Percentiles rank a stretch among this genome's conserved stretches.
Evolutionary conservation across 2,888 invertebrate species (phyloP).

Genomic region (Habrosyne pyritoides): DNA sequence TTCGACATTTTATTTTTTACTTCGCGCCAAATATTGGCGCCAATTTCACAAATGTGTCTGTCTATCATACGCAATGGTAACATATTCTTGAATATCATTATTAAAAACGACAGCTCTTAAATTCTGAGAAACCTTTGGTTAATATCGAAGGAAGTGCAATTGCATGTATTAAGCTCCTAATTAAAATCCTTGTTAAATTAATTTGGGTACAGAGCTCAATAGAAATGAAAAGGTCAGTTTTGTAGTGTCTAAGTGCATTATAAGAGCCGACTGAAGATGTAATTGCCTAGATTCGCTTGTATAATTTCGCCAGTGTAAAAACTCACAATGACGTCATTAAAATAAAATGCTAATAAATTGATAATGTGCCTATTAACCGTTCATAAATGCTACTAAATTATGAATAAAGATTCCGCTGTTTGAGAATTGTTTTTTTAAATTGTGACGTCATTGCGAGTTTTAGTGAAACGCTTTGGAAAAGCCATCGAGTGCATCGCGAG

Average conservation of each 20-base stretch:
- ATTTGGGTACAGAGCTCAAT: slow-evolving; percentile 48
- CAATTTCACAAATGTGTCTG: too few relatives aligned
- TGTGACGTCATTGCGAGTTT: slow-evolving; percentile 51
- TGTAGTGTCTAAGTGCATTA: slow-evolving; percentile 62
- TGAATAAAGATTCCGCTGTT: slow-evolving; percentile 13
- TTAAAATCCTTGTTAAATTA: slow-evolving; percentile 3
- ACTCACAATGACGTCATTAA: slow-evolving; percentile 52
- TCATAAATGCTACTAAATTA: slow-evolving; percentile 17
- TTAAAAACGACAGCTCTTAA: too few relatives aligned
- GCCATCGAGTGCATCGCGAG: slow-evolving; percentile 70
- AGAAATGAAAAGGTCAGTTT: slow-evolving; percentile 46
- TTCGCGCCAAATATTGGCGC: too few relatives aligned
- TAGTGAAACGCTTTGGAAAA: slow-evolving; percentile 53
- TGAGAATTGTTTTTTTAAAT: slow-evolving; percentile 11
- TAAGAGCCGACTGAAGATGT: slow-evolving; percentile 70
- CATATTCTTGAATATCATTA: too few relatives aligned
- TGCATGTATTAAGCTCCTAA: slow-evolving; percentile 1
- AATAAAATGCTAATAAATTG: slow-evolving; percentile 26
- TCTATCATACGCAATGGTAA: too few relatives aligned
- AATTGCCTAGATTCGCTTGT: slow-evolving; percentile 57
- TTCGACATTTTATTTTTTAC: too few relatives aligned
- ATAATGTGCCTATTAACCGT: slow-evolving; percentile 43
- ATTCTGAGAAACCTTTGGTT: not conserved
- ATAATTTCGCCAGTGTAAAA: slow-evolving; percentile 55
- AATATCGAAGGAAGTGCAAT: not conserved